phyloP scores from a whole-genome alignment of 2,797 vertebrate genomes.

The Gadopsis bispinosus region DNA sequence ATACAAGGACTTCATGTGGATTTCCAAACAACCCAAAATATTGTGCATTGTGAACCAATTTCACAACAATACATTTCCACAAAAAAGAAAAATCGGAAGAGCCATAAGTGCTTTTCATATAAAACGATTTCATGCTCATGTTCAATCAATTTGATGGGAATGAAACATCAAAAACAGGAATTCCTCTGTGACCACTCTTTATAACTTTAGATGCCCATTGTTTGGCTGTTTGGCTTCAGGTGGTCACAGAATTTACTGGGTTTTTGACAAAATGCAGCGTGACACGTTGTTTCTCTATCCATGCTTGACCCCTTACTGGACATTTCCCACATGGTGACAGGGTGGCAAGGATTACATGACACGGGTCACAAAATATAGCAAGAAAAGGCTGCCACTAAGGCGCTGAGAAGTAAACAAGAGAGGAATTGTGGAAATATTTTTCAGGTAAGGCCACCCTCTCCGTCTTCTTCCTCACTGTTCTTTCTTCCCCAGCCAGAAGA shows the following conservation, averaged over 20 bases:
- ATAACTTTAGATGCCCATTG: slow-evolving; percentile 10
- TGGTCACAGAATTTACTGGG: slow-evolving; percentile 41
- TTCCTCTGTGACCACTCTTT: slow-evolving; percentile 13
- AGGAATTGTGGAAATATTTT: slow-evolving; percentile 27
- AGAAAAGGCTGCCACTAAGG: slow-evolving; percentile 26
- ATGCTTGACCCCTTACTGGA: slow-evolving; percentile 69
- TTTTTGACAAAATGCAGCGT: slow-evolving; percentile 48
- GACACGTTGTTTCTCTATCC: slow-evolving; percentile 56
- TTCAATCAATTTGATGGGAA: slow-evolving; percentile 32
- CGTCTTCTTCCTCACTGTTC: slow-evolving; percentile 8
- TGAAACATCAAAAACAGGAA: slow-evolving; percentile 14
- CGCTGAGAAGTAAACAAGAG: slow-evolving; percentile 51
- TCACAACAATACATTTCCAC: slow-evolving; percentile 9
- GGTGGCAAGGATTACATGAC: slow-evolving; percentile 68
- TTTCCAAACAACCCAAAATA: slow-evolving; percentile 1
- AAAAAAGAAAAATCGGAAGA: not conserved
- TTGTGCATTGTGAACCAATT: slow-evolving; percentile 1
- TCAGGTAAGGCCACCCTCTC: slow-evolving; percentile 39
- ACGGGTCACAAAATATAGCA: slow-evolving; percentile 61
- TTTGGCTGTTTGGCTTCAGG: slow-evolving; percentile 27
- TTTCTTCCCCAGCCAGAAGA: not conserved
- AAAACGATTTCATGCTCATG: slow-evolving; percentile 30
- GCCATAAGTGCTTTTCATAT: slow-evolving; percentile 1
- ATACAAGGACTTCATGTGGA: not conserved
- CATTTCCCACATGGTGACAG: slow-evolving; percentile 63